Conservation (phyloP, 1,140 invertebrate genomes). For the Trichonephila clavipes region DNA sequence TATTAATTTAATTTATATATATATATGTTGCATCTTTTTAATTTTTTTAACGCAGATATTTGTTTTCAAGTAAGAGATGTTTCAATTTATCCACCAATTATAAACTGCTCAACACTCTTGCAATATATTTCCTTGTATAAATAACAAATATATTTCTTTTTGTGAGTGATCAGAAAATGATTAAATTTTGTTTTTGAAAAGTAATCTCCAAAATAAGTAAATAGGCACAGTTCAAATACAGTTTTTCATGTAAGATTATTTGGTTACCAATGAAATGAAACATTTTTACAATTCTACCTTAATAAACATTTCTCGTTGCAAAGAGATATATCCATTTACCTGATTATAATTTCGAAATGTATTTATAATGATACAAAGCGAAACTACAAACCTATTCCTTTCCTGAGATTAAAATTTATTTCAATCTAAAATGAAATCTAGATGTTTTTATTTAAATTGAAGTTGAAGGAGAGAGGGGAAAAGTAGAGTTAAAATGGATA, state of each 20-base stretch:
- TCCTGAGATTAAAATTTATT: background rate
- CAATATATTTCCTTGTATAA: too few relatives aligned
- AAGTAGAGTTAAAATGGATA: background rate
- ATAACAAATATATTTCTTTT: too few relatives aligned
- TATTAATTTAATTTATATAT: too few relatives aligned
- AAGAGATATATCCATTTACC: constrained; percentile 7
- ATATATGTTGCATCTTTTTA: too few relatives aligned
- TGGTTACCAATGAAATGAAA: background rate
- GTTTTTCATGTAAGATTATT: background rate
- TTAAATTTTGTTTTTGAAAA: too few relatives aligned
- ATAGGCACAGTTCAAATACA: too few relatives aligned
- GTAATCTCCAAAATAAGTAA: too few relatives aligned
- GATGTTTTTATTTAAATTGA: constrained; percentile 9
- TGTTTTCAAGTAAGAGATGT: too few relatives aligned
- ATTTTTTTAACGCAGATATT: too few relatives aligned
- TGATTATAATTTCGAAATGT: constrained; percentile 29
- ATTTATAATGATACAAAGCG: background rate
- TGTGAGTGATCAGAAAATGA: too few relatives aligned
- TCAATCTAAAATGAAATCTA: background rate
- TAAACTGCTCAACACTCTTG: too few relatives aligned
- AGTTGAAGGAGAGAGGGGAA: background rate
- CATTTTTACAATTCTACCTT: background rate
- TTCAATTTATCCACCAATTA: too few relatives aligned
- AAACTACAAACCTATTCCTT: background rate
- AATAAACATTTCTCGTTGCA: background rate